Evolutionary conservation across 2,888 invertebrate species (phyloP).

Genomic region (Seira musarum): DNA sequence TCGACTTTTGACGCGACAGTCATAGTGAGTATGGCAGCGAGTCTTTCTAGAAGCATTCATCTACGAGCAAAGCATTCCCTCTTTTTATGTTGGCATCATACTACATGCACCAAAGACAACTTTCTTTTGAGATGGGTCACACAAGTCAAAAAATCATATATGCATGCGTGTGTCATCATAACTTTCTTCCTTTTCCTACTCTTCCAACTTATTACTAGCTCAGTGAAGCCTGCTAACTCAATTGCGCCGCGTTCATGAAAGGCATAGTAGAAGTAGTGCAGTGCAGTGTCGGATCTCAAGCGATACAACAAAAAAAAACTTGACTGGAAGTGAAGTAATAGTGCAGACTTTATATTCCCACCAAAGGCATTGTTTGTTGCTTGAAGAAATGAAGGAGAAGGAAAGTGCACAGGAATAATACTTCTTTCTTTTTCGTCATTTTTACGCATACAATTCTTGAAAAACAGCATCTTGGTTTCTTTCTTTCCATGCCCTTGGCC

Average conservation of each 20-base stretch:
- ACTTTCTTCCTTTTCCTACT: conserved; percentile 12
- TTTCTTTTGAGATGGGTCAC: neutral
- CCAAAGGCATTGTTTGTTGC: conserved; percentile 43
- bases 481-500: conserved; percentile 44
- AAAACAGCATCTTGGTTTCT: too few species aligned
- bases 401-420: conserved; percentile 25
- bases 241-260: conserved; percentile 35
- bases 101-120: too few species aligned
- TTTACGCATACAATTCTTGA: conserved; percentile 4
- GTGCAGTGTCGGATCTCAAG: neutral
- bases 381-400: conserved; percentile 34
- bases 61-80: too few species aligned
- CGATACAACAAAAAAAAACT: conserved; percentile 42
- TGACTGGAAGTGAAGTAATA: too few species aligned
- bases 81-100: too few species aligned
- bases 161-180: conserved; percentile 7
- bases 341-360: conserved; percentile 11
- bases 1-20: conserved; percentile 42
- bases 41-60: too few species aligned
- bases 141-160: conserved; percentile 4
- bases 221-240: conserved; percentile 35
- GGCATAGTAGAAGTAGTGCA: neutral
- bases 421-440: conserved; percentile 21
- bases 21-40: neutral
- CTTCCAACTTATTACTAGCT: conserved; percentile 33